phyloP scores from a whole-genome alignment of 2,888 invertebrate genomes.

The Conchocele bisecta region DNA sequence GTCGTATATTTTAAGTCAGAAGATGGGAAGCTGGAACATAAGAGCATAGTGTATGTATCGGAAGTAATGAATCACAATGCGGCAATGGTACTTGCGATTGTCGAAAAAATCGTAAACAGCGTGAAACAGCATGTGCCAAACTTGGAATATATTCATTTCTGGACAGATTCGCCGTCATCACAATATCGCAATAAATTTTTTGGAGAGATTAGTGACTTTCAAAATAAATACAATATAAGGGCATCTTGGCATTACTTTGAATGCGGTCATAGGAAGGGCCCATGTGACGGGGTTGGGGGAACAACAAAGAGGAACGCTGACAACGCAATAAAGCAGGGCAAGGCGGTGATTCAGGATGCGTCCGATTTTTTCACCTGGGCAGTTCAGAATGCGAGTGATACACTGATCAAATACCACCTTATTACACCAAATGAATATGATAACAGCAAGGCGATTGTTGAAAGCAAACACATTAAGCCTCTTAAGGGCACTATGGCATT shows the following conservation, averaged over 20 bases:
- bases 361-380: slow-evolving; percentile 12
- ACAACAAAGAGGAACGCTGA: slow-evolving; percentile 11
- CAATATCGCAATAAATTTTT: slow-evolving; percentile 33
- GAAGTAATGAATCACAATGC: slow-evolving; percentile 43
- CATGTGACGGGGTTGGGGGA: slow-evolving; percentile 9
- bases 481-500: slow-evolving; percentile 39
- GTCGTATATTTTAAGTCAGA: slow-evolving; percentile 29
- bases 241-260: slow-evolving; percentile 35
- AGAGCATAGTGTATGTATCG: slow-evolving; percentile 42
- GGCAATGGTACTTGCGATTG: slow-evolving; percentile 29
- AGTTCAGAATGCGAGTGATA: not conserved
- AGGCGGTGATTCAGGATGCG: slow-evolving; percentile 15
- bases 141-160: slow-evolving; percentile 29
- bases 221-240: not conserved
- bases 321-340: slow-evolving; percentile 11
- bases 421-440: slow-evolving; percentile 4
- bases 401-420: slow-evolving; percentile 6
- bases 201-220: not conserved
- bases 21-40: slow-evolving; percentile 19
- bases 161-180: slow-evolving; percentile 39
- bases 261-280: slow-evolving; percentile 33
- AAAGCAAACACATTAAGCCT: slow-evolving; percentile 17
- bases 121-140: not conserved
- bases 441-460: not conserved
- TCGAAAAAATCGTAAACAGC: slow-evolving; percentile 11